Percentiles rank a stretch among this genome's conserved stretches.
These are phyloP conservation scores for Diloba caeruleocephala DNA, from an alignment of 2,888 invertebrate species.

Conservation along the genomic window DNA sequence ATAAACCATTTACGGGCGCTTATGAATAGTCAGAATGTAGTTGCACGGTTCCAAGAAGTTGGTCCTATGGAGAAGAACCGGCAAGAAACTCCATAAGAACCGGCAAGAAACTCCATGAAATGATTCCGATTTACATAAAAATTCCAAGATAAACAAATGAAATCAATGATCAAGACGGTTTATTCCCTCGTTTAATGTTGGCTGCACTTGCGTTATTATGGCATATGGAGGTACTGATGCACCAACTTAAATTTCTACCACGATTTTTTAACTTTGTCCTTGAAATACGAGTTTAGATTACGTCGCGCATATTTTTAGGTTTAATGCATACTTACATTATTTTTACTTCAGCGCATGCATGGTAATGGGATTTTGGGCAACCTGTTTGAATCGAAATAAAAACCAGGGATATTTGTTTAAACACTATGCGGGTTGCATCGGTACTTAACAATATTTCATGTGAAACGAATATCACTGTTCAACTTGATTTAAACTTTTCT, in stretches of 20 bases:
- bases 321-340: conserved; percentile 52
- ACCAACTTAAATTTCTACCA: conserved; percentile 81
- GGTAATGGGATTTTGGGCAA: conserved; percentile 44
- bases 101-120: too few species aligned
- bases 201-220: conserved; percentile 81
- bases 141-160: background rate
- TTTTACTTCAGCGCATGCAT: conserved; percentile 39
- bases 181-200: conserved; percentile 57
- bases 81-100: too few species aligned
- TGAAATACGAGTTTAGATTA: conserved; percentile 88
- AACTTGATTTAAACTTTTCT: too few species aligned
- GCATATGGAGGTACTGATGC: conserved; percentile 85
- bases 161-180: conserved; percentile 49
- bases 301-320: conserved; percentile 67
- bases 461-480: too few species aligned
- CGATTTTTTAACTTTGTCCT: conserved; percentile 82
- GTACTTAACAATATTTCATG: too few species aligned
- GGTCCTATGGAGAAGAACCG: too few species aligned
- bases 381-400: conserved; percentile 39
- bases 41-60: too few species aligned
- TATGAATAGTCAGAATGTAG: too few species aligned
- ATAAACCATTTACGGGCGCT: too few species aligned
- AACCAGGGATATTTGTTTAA: conserved; percentile 8
- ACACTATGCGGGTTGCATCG: conserved; percentile 6
- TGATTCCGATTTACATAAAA: too few species aligned